Evolutionary conservation across 2,797 vertebrate species (phyloP).

Genomic region (Bufotes viridis): DNA sequence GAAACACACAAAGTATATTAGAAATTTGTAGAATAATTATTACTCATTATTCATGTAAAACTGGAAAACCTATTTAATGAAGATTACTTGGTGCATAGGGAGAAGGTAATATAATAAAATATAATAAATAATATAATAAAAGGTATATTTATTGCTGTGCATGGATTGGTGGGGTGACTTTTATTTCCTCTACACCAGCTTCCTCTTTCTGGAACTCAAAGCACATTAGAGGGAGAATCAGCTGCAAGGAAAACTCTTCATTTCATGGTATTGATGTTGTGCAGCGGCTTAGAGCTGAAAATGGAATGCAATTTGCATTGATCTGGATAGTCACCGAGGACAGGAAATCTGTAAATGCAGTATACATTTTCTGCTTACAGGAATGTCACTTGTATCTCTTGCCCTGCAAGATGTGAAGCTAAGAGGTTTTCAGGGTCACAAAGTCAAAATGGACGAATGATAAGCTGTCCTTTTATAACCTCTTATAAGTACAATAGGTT

Average conservation of each 20-base stretch:
- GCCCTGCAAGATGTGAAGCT: constrained; percentile 32
- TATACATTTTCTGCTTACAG: constrained; percentile 60
- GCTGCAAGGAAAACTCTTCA: constrained; percentile 50
- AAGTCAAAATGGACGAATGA: constrained; percentile 47
- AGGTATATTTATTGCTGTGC: neutral
- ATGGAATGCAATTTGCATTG: constrained; percentile 62
- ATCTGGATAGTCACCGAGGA: constrained; percentile 48
- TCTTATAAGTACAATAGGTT: neutral
- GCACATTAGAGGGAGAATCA: constrained; percentile 38
- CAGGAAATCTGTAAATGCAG: constrained; percentile 59
- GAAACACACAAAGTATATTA: no score
- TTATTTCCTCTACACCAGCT: constrained; percentile 14
- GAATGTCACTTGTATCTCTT: constrained; percentile 58
- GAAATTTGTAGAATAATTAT: no score
- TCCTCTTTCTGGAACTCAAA: constrained; percentile 23
- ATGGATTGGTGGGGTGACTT: neutral
- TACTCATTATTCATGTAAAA: no score
- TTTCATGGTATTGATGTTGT: constrained; percentile 49
- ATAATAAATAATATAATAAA: no score
- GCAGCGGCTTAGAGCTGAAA: constrained; percentile 39
- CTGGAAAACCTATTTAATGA: neutral
- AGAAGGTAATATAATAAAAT: no score
- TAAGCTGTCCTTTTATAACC: constrained; percentile 14
- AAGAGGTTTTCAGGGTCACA: constrained; percentile 34
- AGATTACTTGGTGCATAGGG: neutral